These are phyloP conservation scores for Apamea crenata DNA, from an alignment of 2,888 invertebrate species.

Conservation along the genomic window DNA sequence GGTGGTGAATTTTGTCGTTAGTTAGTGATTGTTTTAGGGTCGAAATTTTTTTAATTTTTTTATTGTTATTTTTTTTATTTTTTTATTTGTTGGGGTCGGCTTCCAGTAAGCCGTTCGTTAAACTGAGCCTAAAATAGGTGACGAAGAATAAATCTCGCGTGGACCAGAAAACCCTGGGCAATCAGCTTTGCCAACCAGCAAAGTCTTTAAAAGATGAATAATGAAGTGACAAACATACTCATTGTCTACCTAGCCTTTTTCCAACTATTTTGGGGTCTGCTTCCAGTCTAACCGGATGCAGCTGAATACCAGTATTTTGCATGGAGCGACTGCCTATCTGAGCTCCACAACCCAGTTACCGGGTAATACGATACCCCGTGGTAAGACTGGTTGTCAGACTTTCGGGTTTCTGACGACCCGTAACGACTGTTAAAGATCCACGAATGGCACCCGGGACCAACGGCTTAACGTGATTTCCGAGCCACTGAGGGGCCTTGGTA, in stretches of 20 bases:
- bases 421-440: not conserved
- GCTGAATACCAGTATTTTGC: not conserved
- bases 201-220: no score
- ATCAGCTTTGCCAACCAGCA: no score
- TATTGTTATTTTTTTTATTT: no score
- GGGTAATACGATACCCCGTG: not conserved
- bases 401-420: not conserved
- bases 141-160: no score
- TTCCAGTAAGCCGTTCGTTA: not conserved
- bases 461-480: not conserved
- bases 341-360: not conserved
- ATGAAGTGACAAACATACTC: no score
- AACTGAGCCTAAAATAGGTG: no score
- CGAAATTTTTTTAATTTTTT: no score
- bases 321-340: not conserved
- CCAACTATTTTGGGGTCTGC: not conserved
- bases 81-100: no score
- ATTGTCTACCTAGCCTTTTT: no score
- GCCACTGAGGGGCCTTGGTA: not conserved
- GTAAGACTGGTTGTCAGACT: not conserved
- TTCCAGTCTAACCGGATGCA: not conserved
- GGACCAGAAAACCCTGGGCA: no score
- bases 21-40: constrained; percentile 13
- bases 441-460: not conserved
- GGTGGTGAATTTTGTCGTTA: constrained; percentile 8